Evolutionary conservation across 92 coral and sea anemone species (phyloP).

Genomic region (Muricea muricata): DNA sequence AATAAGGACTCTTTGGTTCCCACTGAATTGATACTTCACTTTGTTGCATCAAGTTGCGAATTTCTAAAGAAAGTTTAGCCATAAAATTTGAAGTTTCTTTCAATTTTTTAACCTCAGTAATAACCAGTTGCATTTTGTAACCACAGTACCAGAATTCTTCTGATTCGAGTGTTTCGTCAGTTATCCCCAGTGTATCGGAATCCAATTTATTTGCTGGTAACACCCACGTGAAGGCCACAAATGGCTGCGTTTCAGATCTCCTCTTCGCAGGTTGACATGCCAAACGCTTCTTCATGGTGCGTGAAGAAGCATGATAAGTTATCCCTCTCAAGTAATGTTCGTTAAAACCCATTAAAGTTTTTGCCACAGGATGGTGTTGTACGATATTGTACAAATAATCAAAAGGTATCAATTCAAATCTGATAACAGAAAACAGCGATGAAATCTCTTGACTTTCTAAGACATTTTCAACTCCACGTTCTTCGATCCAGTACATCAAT

Average conservation of each 20-base stretch:
- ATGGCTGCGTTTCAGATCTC: not conserved
- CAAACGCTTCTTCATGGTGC: not conserved
- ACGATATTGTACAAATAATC: not conserved
- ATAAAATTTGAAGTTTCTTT: too few relatives aligned
- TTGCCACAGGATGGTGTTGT: not conserved
- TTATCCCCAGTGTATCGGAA: too few relatives aligned
- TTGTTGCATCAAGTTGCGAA: not conserved
- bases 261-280: not conserved
- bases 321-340: not conserved
- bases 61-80: too few relatives aligned
- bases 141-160: not conserved
- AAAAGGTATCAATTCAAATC: not conserved
- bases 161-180: not conserved
- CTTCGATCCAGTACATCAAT: not conserved
- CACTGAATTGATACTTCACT: too few relatives aligned
- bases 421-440: not conserved
- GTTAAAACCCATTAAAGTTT: not conserved
- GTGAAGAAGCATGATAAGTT: not conserved
- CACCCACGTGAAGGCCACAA: not conserved
- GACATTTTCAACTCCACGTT: not conserved
- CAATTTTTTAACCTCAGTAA: too few relatives aligned
- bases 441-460: not conserved
- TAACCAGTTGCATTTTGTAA: not conserved
- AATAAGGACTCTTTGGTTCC: too few relatives aligned
- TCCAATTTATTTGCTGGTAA: not conserved